Percentiles rank a stretch among this genome's conserved stretches.
Evolutionary conservation across 2,888 invertebrate genomes (phyloP).

Genomic region (Tachystola acroxantha): DNA sequence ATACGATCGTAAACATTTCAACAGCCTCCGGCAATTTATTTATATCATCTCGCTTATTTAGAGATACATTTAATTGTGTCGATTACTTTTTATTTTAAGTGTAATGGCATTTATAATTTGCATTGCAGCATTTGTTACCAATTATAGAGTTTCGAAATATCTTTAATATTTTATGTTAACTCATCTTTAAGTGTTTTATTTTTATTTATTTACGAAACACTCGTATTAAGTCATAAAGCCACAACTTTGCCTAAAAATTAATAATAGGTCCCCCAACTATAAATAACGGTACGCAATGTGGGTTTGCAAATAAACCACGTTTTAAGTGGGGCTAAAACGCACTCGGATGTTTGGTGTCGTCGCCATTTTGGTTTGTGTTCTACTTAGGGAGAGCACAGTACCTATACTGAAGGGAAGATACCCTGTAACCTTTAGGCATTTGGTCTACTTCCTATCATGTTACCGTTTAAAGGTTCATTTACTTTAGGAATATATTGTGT

Average conservation of each 20-base stretch:
- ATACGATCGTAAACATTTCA: conserved; percentile 15
- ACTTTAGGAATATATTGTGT: too few relatives aligned
- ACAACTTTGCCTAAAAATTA: conserved; percentile 26
- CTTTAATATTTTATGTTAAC: too few relatives aligned
- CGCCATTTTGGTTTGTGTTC: conserved; percentile 44
- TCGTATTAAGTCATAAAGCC: conserved; percentile 16
- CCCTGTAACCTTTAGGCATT: too few relatives aligned
- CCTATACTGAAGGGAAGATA: too few relatives aligned
- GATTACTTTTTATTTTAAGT: background rate
- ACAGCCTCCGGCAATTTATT: conserved; percentile 3
- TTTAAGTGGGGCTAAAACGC: conserved; percentile 51
- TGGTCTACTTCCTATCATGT: too few relatives aligned
- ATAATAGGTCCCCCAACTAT: conserved; percentile 41
- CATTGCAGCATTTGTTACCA: too few relatives aligned
- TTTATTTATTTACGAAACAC: too few relatives aligned
- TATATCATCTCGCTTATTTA: background rate
- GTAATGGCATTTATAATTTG: too few relatives aligned
- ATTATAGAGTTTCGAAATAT: too few relatives aligned
- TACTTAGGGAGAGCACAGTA: conserved; percentile 15
- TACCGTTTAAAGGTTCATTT: too few relatives aligned
- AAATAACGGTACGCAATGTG: conserved; percentile 48
- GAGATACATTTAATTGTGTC: background rate
- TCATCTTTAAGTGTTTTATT: too few relatives aligned
- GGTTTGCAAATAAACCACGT: conserved; percentile 50
- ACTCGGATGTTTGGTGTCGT: conserved; percentile 40